Conservation (phyloP, 2,113 vertebrate genomes). For the Sus scrofa region T2T-Sscrofa CM000813.6:79976001-79976500, state of each 20-base stretch:
- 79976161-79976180: not conserved
- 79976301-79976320: not conserved
- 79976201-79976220: not conserved
- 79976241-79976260: rapidly evolving
- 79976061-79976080: too few relatives aligned
- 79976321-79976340: not conserved
- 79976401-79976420: rapidly evolving
- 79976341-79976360: not conserved
- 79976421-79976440: not conserved
- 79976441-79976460: not conserved
- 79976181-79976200: not conserved
- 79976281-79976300: not conserved
- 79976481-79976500: not conserved
- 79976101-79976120: too few relatives aligned
- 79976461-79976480: not conserved
- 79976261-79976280: not conserved
- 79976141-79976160: not conserved
- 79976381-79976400: not conserved
- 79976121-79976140: not conserved
- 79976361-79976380: not conserved
- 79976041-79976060: too few relatives aligned
- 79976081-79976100: too few relatives aligned
- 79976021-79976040: too few relatives aligned
- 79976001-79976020: too few relatives aligned
- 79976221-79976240: not conserved